phyloP scores from a whole-genome alignment of 2,113 vertebrate species.

The Struthio camelus region DNA sequence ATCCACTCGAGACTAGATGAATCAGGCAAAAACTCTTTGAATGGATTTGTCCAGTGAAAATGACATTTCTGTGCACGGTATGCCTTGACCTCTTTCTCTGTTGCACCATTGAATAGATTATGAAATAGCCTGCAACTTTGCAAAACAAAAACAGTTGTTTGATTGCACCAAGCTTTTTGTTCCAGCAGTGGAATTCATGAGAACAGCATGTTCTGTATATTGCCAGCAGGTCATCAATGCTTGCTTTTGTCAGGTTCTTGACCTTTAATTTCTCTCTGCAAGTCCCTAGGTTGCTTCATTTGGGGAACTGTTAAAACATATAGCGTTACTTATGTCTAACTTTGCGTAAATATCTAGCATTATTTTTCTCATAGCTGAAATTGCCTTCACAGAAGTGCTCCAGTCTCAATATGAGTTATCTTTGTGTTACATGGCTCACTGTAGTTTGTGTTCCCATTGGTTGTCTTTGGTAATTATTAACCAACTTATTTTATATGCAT shows the following conservation, averaged over 20 bases:
- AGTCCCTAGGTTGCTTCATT: not conserved
- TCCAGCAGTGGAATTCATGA: slow-evolving; percentile 25
- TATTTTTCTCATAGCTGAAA: not conserved
- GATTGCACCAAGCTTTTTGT: not conserved
- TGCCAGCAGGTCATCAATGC: slow-evolving; percentile 15
- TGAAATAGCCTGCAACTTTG: not conserved
- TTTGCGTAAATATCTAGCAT: not conserved
- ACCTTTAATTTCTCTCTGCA: slow-evolving; percentile 9
- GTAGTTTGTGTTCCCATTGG: not conserved
- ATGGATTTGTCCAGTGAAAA: not conserved
- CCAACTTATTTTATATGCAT: not conserved
- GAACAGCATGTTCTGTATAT: not conserved
- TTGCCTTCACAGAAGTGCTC: not conserved
- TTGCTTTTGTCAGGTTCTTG: not conserved
- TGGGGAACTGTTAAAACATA: not conserved
- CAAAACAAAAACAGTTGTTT: not conserved
- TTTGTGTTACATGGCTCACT: not conserved
- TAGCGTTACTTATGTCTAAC: not conserved
- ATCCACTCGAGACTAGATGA: not conserved
- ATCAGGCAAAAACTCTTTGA: not conserved
- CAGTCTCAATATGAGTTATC: not conserved
- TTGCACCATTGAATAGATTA: not conserved
- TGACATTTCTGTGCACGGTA: not conserved
- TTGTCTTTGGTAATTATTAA: not conserved
- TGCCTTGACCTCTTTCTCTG: not conserved